These are phyloP conservation scores for Dryobates pubescens DNA, from an alignment of 2,797 vertebrate species.

Conservation along the genomic window DNA sequence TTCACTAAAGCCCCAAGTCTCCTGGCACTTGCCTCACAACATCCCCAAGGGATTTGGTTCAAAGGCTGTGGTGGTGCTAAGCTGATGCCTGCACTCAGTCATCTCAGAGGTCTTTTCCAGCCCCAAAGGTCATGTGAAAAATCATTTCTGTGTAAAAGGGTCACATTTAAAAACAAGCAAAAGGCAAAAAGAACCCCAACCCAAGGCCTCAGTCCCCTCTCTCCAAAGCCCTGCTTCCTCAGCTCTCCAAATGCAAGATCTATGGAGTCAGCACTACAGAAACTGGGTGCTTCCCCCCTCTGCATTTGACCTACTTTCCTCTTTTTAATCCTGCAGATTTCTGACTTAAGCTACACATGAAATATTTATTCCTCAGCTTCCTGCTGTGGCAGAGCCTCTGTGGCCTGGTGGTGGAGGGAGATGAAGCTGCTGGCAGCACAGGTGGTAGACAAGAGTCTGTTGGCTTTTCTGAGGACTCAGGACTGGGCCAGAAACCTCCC, in stretches of 20 bases:
- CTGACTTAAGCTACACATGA: slow-evolving; percentile 62
- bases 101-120: too few relatives aligned
- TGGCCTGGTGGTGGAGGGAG: slow-evolving; percentile 40
- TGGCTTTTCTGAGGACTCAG: not conserved
- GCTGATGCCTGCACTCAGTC: not conserved
- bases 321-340: slow-evolving; percentile 62
- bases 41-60: not conserved
- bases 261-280: slow-evolving; percentile 32
- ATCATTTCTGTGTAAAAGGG: too few relatives aligned
- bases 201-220: too few relatives aligned
- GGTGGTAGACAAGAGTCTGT: not conserved
- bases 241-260: slow-evolving; percentile 24
- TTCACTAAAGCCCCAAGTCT: too few relatives aligned
- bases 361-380: slow-evolving; percentile 69
- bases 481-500: not conserved
- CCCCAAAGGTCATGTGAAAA: not conserved
- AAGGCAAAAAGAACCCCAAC: too few relatives aligned
- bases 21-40: too few relatives aligned
- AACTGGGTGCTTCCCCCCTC: slow-evolving; percentile 10
- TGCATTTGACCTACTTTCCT: slow-evolving; percentile 66
- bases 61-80: not conserved
- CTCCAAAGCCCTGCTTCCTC: not conserved
- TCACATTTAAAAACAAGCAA: too few relatives aligned
- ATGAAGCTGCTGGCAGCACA: slow-evolving; percentile 49
- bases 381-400: slow-evolving; percentile 54